These are phyloP conservation scores for Gymnopithys bicolor DNA, from an alignment of 2,797 vertebrate genomes.

Conservation along the genomic window DNA sequence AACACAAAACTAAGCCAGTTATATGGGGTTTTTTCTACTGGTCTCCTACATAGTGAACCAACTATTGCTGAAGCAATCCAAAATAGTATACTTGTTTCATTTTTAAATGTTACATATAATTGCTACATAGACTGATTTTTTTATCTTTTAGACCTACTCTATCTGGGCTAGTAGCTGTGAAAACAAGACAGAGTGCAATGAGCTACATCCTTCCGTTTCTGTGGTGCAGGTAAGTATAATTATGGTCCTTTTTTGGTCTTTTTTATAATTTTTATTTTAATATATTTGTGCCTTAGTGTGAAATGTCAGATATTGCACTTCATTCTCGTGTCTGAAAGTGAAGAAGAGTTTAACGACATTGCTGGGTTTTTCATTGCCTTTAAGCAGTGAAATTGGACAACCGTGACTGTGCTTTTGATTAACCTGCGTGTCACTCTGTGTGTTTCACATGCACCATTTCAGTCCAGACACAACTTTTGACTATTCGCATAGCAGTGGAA, in stretches of 20 bases:
- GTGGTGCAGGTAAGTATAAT: constrained; percentile 90
- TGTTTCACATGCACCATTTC: background rate
- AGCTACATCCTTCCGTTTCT: constrained; percentile 95
- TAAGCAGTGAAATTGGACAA: background rate
- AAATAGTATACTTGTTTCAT: background rate
- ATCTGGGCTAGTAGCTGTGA: constrained; percentile 98
- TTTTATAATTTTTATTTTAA: background rate
- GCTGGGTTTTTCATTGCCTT: background rate
- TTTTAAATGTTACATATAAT: background rate
- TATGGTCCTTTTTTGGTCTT: background rate
- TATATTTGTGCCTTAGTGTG: background rate
- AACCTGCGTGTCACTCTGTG: background rate
- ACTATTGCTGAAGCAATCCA: background rate
- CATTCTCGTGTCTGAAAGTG: background rate
- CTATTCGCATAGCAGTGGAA: background rate
- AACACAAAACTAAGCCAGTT: background rate
- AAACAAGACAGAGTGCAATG: constrained; percentile 96
- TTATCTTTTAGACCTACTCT: constrained; percentile 88
- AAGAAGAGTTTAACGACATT: background rate
- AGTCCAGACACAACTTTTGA: background rate
- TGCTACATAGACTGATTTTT: background rate
- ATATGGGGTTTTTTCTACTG: background rate
- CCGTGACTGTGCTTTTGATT: background rate
- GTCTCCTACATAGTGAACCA: background rate
- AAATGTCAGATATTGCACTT: background rate